Conservation (phyloP, 2,797 vertebrate genomes). For the Macroramphosus scolopax region DNA sequence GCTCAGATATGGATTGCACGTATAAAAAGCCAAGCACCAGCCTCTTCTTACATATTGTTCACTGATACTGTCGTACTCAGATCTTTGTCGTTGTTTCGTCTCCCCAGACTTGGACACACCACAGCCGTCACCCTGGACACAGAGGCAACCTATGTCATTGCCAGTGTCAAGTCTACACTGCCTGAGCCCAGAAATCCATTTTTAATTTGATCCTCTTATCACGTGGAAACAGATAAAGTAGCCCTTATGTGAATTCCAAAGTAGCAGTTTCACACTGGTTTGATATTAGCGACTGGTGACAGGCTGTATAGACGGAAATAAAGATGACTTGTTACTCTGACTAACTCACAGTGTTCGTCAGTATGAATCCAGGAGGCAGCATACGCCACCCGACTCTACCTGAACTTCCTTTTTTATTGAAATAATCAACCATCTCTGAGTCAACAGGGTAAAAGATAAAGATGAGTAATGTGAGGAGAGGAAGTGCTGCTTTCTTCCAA, state of each 20-base stretch:
- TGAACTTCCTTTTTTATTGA: conserved; percentile 3
- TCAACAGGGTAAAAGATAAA: conserved; percentile 3
- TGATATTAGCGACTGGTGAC: conserved; percentile 15
- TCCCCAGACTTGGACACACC: conserved; percentile 20
- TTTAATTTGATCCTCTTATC: conserved; percentile 5
- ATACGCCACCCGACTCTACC: background rate
- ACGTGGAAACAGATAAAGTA: conserved; percentile 8
- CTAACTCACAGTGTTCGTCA: too few species aligned
- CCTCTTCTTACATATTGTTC: too few species aligned
- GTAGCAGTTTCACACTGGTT: conserved; percentile 16
- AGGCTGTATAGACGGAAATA: background rate
- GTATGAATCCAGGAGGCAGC: too few species aligned
- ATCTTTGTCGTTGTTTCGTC: conserved; percentile 4
- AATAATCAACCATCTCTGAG: conserved; percentile 4
- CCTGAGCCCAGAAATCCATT: conserved; percentile 17
- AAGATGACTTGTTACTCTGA: background rate
- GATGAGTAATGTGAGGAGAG: conserved; percentile 17
- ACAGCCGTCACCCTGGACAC: conserved; percentile 19
- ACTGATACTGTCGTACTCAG: too few species aligned
- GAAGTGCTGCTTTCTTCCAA: conserved; percentile 5
- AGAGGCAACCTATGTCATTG: conserved; percentile 13
- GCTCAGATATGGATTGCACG: too few species aligned
- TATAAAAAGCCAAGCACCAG: too few species aligned
- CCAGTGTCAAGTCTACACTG: conserved; percentile 24
- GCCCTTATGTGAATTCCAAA: conserved; percentile 14